Conservation (phyloP, 2,888 invertebrate genomes). For the Pseudanteris insignis region DNA sequence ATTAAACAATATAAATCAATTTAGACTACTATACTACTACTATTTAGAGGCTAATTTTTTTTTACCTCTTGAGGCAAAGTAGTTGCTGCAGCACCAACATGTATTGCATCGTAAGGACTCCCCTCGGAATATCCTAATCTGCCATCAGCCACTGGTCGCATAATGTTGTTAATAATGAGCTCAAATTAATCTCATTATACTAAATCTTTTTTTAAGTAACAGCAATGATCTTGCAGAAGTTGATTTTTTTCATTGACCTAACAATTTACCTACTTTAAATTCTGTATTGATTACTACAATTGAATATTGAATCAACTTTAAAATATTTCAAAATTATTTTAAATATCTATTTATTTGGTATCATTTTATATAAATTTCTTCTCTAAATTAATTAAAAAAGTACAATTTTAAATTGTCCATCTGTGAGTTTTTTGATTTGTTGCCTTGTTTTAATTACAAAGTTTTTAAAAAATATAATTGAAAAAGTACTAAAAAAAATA, state of each 20-base stretch:
- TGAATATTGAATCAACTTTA: not conserved
- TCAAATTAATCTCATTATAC: conserved; percentile 53
- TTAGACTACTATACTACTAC: too few relatives aligned
- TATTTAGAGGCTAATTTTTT: too few relatives aligned
- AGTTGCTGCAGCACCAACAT: conserved; percentile 91
- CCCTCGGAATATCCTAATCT: conserved; percentile 78
- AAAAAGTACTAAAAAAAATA: too few relatives aligned
- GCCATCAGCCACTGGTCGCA: conserved; percentile 82
- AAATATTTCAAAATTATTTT: not conserved
- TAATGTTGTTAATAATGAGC: conserved; percentile 56
- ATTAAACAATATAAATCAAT: too few relatives aligned
- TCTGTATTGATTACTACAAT: conserved; percentile 2
- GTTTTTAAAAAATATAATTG: too few relatives aligned
- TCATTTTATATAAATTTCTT: too few relatives aligned
- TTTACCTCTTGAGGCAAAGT: conserved; percentile 79
- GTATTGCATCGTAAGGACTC: conserved; percentile 91
- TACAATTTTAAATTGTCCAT: too few relatives aligned
- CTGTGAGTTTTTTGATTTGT: too few relatives aligned
- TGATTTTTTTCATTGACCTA: conserved; percentile 5
- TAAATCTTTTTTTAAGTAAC: conserved; percentile 45
- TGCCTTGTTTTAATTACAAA: too few relatives aligned
- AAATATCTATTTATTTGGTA: too few relatives aligned
- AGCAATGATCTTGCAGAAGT: conserved; percentile 17
- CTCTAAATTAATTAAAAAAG: too few relatives aligned
- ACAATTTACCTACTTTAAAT: conserved; percentile 11